Evolutionary conservation across 2,888 invertebrate species (phyloP), one percentile per base, ranked within the genome.

Genomic region (Callinectes sapidus): DNA sequence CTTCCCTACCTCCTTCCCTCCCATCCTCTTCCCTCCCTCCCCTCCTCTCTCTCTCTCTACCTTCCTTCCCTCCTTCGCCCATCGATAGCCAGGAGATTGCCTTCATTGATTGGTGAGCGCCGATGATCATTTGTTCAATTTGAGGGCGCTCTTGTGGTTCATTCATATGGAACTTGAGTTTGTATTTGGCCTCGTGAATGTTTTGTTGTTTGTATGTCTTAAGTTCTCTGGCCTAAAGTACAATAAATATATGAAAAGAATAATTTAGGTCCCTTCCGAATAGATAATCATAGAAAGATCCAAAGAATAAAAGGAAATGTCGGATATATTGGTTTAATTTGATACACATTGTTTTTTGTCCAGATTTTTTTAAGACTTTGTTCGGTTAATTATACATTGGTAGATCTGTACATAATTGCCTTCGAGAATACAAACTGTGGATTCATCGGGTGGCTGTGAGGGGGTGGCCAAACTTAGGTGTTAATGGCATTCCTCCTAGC

Each of bases 61-160:
- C 18, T 10, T 81, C 81, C 35, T 28, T 81, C 32, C 35, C 16
- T 35, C 35, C 35, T 14, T 1, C 14, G 2, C 81, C 35, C 81
- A 81, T 81, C 81, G 81, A 81, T 81, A 35, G 81, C 81, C 35
- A 81, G 81, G 81, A 81, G 81, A 81, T 81, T 81, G 81, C 81
- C 32, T 81, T 81, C 81, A 81, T 81, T 81, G 81, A 81, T 81
- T 81, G 81, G 35, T 81, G 81, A n/a, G 16, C 81, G 35, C 18
- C 81, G 81, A 81, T 81, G 81, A 0, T 81, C 81, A 81, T 35
- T 35, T 81, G 35, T 81, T 81, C 81, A 81, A 81, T 81, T 81
- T 81, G 14, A 35, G 16, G 81, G 18, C 35, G 14, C 35, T 0
- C 81, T 16, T 18, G 8, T 8, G 35, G 10, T 81, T 81, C n/a